Evolutionary conservation across 2,888 invertebrate genomes (phyloP), one percentile per base, ranked within the genome.

Genomic region (Strigamia crassipes): DNA sequence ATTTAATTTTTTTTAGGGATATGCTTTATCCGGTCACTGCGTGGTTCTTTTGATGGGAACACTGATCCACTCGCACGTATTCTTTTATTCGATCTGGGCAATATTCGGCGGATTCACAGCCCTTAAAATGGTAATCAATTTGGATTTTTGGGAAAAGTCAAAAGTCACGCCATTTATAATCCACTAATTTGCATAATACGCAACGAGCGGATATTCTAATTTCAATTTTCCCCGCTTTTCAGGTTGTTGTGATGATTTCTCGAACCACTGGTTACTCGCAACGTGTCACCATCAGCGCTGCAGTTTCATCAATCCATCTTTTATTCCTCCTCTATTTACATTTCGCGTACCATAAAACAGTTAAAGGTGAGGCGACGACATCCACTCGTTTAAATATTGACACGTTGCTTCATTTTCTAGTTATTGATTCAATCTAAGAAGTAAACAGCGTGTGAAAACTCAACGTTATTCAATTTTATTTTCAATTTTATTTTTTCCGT

Each of bases 301-400:
- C 85, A 15, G 85, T 89, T 0, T 86, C 87, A 8, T 84, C 85
- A 6, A 82, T 89, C 13, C 89, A 89, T 84, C 85, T 89, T 27
- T 83, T 88, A 10, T 89, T 89, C 83, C 86, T 89, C 46, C 85
- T 89, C n/a, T 89, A 89, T 85, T 85, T 89, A 77, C 89, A 89
- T 85, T 89, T 89, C 85, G 89, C 89, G 13, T 89, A 89, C 85
- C 89, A 89, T 84, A 86, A 88, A 81, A 87, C 89, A 83, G 88
- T 89, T 21, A 86, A 86, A 86, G 87, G 87, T 87, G 83, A 82
- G 27, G 1, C 27, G 27, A 27, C 3, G 27, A 27, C 3, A 27
- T 27, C 27, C 27, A 27, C 1, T 3, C 3, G 1, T 1, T 3
- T 27, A 31, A 77, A 27, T 38, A 77, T 56, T 56, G n/a, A 56